A percentile compares a stretch with the other conserved stretches of the same genome.
Conservation (phyloP, 2,797 vertebrate species). For the Eospalax fontanierii region DNA sequence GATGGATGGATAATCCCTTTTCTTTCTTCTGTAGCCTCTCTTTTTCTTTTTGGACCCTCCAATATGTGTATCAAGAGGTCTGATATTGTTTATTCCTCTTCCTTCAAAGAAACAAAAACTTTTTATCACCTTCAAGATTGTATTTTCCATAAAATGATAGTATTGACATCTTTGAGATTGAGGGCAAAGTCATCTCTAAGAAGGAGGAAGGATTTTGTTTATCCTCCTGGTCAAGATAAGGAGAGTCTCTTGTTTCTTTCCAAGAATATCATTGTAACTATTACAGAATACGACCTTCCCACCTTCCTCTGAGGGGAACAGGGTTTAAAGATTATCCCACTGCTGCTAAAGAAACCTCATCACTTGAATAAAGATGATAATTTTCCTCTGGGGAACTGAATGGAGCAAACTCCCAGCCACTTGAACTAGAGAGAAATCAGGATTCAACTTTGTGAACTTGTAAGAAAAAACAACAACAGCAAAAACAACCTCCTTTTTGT, state of each 20-base stretch:
- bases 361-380: conserved; percentile 51
- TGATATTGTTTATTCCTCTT: conserved; percentile 23
- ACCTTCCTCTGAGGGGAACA: conserved; percentile 58
- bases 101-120: neutral
- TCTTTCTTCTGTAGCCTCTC: neutral
- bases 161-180: conserved; percentile 53
- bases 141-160: conserved; percentile 62
- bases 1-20: neutral
- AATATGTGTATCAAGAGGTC: conserved; percentile 52
- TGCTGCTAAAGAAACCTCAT: conserved; percentile 16
- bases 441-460: conserved; percentile 30
- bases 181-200: conserved; percentile 50
- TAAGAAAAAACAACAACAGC: conserved; percentile 37
- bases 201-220: neutral
- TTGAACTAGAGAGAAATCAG: neutral
- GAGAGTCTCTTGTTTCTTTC: conserved; percentile 32
- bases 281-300: conserved; percentile 45
- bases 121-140: conserved; percentile 61
- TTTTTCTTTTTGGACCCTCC: neutral
- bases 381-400: neutral
- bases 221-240: neutral
- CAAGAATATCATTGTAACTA: neutral
- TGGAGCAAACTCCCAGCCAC: neutral
- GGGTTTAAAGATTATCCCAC: neutral
- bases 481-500: no score